A percentile compares a stretch with the other conserved stretches of the same genome.
Evolutionary conservation across 2,888 invertebrate genomes (phyloP).

Genomic region (Chrysodeixis includens): DNA sequence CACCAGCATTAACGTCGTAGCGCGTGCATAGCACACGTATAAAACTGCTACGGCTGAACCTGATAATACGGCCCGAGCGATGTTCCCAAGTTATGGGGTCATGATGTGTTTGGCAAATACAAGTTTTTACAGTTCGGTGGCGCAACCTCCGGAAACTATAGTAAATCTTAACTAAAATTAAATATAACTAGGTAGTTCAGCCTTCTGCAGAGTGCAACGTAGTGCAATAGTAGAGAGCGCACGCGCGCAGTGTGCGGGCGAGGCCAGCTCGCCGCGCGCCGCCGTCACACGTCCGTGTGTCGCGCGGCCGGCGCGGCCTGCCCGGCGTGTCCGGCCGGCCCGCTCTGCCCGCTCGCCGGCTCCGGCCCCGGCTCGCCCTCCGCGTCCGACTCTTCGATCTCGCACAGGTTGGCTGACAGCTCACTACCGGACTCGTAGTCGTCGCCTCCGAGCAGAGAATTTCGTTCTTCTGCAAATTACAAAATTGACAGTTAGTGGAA

Average conservation of each 20-base stretch:
- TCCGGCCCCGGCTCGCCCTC: conserved; percentile 86
- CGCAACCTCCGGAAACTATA: conserved; percentile 12
- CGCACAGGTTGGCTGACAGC: conserved; percentile 96
- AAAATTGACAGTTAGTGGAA: background rate
- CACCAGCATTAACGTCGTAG: background rate
- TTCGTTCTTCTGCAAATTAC: conserved; percentile 90
- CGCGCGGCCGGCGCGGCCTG: conserved; percentile 56
- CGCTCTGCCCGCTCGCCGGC: conserved; percentile 51
- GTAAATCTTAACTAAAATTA: conserved; percentile 1
- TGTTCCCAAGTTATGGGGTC: background rate
- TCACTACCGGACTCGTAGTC: conserved; percentile 93
- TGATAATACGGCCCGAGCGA: background rate
- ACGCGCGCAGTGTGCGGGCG: background rate
- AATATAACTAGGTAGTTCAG: conserved; percentile 30
- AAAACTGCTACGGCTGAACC: background rate
- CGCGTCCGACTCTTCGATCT: conserved; percentile 96
- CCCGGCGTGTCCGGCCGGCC: conserved; percentile 90
- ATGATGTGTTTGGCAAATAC: background rate
- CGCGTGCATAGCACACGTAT: background rate
- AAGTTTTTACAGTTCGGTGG: background rate
- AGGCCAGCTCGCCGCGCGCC: conserved; percentile 67
- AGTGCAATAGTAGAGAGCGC: conserved; percentile 2
- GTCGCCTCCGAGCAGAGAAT: conserved; percentile 92
- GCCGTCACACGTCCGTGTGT: conserved; percentile 81
- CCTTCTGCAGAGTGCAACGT: conserved; percentile 30